phyloP scores from a whole-genome alignment of 2,888 invertebrate genomes.

The Drosophila gaucha region DNA sequence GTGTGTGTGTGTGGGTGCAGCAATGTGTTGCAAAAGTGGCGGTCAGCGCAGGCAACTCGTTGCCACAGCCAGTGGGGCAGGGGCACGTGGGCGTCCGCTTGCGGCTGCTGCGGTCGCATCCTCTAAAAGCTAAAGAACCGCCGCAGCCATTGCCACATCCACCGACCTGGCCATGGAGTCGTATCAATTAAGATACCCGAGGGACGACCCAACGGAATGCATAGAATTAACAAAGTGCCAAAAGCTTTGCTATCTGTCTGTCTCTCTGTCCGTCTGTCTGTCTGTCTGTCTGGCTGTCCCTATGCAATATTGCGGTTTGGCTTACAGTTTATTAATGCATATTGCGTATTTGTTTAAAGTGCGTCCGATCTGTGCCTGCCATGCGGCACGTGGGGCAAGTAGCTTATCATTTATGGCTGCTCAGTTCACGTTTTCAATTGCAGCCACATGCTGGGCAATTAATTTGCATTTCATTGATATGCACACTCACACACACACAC shows the following conservation, averaged over 20 bases:
- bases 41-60: constrained; percentile 45
- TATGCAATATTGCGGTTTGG: constrained; percentile 63
- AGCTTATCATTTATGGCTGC: constrained; percentile 57
- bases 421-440: constrained; percentile 59
- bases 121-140: constrained; percentile 69
- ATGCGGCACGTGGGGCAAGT: constrained; percentile 30
- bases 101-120: constrained; percentile 56
- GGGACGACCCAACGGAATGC: constrained; percentile 42
- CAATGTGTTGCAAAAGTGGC: constrained; percentile 47
- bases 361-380: constrained; percentile 13
- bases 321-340: constrained; percentile 64
- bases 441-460: constrained; percentile 69
- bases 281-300: constrained; percentile 1
- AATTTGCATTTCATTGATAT: constrained; percentile 79
- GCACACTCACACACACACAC: constrained; percentile 49
- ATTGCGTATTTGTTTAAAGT: constrained; percentile 43
- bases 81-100: constrained; percentile 26
- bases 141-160: constrained; percentile 10
- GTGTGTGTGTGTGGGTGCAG: background rate
- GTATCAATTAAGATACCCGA: constrained; percentile 68
- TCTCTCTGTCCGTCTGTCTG: background rate
- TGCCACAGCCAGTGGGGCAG: constrained; percentile 24
- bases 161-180: constrained; percentile 15
- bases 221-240: constrained; percentile 44
- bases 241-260: constrained; percentile 26